phyloP scores from a whole-genome alignment of 53 echinoderm and acorn worm genomes.

The Mesocentrotus franciscanus region DNA sequence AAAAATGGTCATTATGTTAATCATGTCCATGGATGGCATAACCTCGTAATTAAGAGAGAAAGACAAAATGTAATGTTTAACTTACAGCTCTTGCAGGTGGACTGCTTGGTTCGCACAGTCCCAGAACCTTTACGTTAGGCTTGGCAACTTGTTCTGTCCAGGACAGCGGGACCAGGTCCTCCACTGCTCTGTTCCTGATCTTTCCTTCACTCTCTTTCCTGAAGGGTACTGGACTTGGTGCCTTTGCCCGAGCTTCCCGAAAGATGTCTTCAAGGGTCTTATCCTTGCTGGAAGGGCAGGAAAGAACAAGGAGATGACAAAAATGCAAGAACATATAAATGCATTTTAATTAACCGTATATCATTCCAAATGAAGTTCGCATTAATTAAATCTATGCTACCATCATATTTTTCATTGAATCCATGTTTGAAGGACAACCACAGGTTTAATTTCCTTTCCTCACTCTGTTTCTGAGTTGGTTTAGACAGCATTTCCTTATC shows the following conservation, averaged over 20 bases:
- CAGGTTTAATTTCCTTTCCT: not conserved
- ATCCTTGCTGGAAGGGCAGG: not conserved
- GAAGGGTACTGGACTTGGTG: constrained; percentile 22
- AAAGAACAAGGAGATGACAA: not conserved
- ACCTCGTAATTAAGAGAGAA: not conserved
- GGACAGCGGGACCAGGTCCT: constrained; percentile 78
- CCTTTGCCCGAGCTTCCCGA: constrained; percentile 51
- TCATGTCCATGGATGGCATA: too few species aligned
- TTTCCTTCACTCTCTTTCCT: constrained; percentile 56
- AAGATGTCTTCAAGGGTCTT: constrained; percentile 49
- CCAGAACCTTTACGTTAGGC: constrained; percentile 85
- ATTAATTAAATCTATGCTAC: not conserved
- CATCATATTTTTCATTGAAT: too few species aligned
- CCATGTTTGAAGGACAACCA: not conserved
- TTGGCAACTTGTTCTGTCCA: constrained; percentile 89
- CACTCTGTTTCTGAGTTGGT: too few species aligned
- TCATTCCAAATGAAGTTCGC: not conserved
- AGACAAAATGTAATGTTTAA: not conserved
- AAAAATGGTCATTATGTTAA: too few species aligned
- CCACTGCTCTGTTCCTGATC: constrained; percentile 40
- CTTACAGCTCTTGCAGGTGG: constrained; percentile 78
- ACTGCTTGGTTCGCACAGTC: constrained; percentile 61
- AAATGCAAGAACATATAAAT: not conserved
- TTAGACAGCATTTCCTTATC: too few species aligned
- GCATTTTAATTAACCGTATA: not conserved